Percentiles rank a stretch among this genome's conserved stretches.
These are phyloP conservation scores for Syngnathus acus DNA, from an alignment of 2,797 vertebrate genomes.

Conservation along the genomic window DNA sequence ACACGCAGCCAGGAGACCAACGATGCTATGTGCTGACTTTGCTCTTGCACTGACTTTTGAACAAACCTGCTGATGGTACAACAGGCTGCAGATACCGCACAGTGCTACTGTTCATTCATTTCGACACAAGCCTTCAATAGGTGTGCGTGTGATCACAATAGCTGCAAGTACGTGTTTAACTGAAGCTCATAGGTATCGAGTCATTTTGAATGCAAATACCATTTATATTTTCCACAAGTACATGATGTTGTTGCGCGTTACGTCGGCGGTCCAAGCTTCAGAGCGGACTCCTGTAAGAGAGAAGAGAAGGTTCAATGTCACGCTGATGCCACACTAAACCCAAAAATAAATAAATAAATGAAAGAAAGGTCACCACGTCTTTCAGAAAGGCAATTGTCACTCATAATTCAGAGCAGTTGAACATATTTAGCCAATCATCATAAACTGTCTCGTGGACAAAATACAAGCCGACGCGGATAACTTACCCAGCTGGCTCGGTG, in stretches of 20 bases:
- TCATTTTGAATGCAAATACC: neutral
- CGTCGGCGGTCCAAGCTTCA: neutral
- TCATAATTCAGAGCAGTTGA: conserved; percentile 91
- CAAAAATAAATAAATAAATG: too few species aligned
- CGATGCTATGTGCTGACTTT: conserved; percentile 70
- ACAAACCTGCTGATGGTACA: conserved; percentile 63
- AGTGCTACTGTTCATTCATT: conserved; percentile 53
- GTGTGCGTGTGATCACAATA: too few species aligned
- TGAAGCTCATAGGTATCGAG: too few species aligned
- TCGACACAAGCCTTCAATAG: neutral
- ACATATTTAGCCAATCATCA: conserved; percentile 85
- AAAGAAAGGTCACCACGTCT: neutral
- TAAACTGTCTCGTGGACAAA: conserved; percentile 18
- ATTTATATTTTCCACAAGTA: neutral
- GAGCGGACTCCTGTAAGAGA: conserved; percentile 11
- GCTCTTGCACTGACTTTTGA: conserved; percentile 79
- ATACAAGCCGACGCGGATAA: neutral
- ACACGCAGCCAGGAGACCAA: conserved; percentile 66
- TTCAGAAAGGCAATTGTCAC: conserved; percentile 59
- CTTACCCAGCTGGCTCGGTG: conserved; percentile 12
- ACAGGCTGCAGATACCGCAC: conserved; percentile 81
- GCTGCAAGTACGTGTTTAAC: too few species aligned
- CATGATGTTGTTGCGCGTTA: neutral
- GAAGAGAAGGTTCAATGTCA: neutral
- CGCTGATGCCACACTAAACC: rapidly evolving